Percentiles rank a stretch among this genome's conserved stretches.
These are phyloP conservation scores for Drosophila nigromelanica DNA, from an alignment of 1,140 invertebrate species.

Conservation along the genomic window DNA sequence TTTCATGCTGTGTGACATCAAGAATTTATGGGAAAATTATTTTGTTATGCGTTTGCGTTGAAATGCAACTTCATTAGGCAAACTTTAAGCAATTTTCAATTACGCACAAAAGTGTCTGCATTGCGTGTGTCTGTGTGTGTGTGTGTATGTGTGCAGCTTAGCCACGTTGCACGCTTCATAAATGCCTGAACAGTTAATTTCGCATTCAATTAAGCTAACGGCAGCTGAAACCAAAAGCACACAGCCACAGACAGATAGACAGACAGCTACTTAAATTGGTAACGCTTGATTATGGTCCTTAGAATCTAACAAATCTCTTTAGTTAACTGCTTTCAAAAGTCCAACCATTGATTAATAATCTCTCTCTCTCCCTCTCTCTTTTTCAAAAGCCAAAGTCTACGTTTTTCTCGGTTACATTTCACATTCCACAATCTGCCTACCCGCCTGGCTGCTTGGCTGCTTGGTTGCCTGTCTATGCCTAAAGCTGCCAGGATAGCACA, in stretches of 20 bases:
- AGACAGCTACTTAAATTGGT: constrained; percentile 22
- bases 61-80: constrained; percentile 36
- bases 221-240: constrained; percentile 25
- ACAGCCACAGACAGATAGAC: neutral
- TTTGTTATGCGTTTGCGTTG: constrained; percentile 25
- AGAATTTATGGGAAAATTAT: constrained; percentile 47
- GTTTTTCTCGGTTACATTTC: neutral
- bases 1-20: constrained; percentile 21
- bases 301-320: constrained; percentile 30
- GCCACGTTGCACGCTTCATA: neutral
- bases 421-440: constrained; percentile 11
- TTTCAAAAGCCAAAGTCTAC: constrained; percentile 18
- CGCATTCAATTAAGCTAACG: constrained; percentile 64
- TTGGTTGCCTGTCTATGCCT: constrained; percentile 2
- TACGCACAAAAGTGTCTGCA: constrained; percentile 14
- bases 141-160: constrained; percentile 6
- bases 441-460: constrained; percentile 4
- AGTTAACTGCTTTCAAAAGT: constrained; percentile 24
- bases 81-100: constrained; percentile 27
- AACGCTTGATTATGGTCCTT: constrained; percentile 26
- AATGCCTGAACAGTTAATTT: constrained; percentile 69
- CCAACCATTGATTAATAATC: constrained; percentile 53
- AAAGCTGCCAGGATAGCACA: constrained; percentile 31
- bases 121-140: neutral
- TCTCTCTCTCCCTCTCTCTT: neutral